Percentiles rank a stretch among this genome's conserved stretches.
These are phyloP conservation scores for Erithacus rubecula DNA, from an alignment of 2,797 vertebrate species.

Conservation along the genomic window DNA sequence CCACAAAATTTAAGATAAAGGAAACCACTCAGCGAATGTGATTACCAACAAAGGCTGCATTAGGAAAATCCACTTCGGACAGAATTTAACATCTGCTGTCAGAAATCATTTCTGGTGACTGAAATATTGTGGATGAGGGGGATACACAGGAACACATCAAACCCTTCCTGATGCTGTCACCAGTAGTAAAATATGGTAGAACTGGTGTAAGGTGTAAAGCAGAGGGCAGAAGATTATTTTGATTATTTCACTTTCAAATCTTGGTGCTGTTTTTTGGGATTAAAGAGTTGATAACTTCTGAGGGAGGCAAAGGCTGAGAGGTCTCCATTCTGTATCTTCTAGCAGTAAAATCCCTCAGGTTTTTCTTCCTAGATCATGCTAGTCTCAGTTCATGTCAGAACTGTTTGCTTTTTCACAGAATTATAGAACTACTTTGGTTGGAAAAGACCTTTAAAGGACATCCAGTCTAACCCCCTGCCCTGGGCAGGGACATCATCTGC, in stretches of 20 bases:
- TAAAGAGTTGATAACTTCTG: neutral
- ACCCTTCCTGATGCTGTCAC: neutral
- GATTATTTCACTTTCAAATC: neutral
- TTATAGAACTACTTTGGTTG: neutral
- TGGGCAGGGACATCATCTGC: neutral
- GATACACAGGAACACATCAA: neutral
- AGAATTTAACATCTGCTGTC: neutral
- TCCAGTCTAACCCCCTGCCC: neutral
- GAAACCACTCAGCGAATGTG: neutral
- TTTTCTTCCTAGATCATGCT: neutral
- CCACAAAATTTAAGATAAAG: neutral
- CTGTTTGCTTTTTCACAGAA: neutral
- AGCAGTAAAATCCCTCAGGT: neutral
- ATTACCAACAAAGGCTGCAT: neutral
- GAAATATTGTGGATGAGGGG: no score
- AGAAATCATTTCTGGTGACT: neutral
- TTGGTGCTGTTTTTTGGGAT: neutral
- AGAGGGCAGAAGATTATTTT: neutral
- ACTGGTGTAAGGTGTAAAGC: neutral
- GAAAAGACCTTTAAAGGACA: neutral
- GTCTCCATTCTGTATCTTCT: neutral
- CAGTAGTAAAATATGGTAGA: neutral
- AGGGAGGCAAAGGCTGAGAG: neutral
- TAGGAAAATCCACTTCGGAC: neutral
- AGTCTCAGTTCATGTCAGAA: neutral